Conservation (phyloP, 2,113 vertebrate species). For the Burhinus bistriatus region DNA sequence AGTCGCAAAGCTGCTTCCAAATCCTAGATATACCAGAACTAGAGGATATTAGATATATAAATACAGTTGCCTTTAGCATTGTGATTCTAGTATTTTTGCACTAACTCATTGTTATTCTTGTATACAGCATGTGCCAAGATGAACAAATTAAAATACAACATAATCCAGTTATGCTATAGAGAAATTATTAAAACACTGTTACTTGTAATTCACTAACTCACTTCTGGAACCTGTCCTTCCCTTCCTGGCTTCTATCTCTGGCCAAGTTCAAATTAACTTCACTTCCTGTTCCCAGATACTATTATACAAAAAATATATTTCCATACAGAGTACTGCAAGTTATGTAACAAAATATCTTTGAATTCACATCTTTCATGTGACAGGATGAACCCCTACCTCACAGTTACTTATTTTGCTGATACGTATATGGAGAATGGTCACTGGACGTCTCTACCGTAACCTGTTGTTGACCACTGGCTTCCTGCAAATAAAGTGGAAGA, state of each 20-base stretch:
- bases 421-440: conserved; percentile 94
- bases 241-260: background rate
- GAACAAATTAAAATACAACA: conserved; percentile 13
- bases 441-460: conserved; percentile 88
- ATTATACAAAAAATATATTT: background rate
- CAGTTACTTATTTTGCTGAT: conserved; percentile 96
- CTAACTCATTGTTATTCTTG: background rate
- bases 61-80: background rate
- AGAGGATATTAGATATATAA: background rate
- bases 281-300: background rate
- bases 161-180: background rate
- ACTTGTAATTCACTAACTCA: background rate
- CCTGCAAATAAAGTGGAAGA: conserved; percentile 77
- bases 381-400: conserved; percentile 75
- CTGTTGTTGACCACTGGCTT: conserved; percentile 90
- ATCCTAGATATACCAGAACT: background rate
- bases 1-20: background rate
- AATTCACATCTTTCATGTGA: conserved; percentile 13
- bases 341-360: background rate
- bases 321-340: background rate
- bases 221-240: background rate
- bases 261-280: background rate
- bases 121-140: background rate
- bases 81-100: background rate
- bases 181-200: background rate